Evolutionary conservation across 2,113 vertebrate genomes (phyloP).

Genomic region (Plecturocebus donacophilus): DNA sequence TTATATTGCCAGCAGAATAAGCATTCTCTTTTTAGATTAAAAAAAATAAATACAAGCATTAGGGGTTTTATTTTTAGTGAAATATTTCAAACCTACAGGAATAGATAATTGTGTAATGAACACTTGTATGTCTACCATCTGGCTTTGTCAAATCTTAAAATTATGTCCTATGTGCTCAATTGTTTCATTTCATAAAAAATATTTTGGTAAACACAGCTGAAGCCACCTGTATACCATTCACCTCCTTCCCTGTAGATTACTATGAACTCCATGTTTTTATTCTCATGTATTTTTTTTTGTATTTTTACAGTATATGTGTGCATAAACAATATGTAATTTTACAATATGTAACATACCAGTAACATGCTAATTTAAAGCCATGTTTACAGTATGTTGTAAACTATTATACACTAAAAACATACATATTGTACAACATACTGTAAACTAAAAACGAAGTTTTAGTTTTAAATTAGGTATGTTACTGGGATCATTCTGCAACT

Average conservation of each 20-base stretch:
- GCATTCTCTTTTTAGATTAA: not conserved
- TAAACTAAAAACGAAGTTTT: not conserved
- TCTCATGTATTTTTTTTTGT: not conserved
- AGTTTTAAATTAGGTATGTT: not conserved
- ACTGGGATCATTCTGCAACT: not conserved
- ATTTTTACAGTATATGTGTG: not conserved
- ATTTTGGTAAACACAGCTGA: not conserved
- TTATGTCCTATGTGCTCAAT: not conserved
- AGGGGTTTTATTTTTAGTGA: constrained; percentile 13
- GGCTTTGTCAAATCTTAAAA: not conserved
- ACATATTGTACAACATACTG: too few relatives aligned
- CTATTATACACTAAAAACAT: too few relatives aligned
- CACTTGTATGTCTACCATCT: not conserved
- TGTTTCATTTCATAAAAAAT: not conserved
- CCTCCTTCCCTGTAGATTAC: not conserved
- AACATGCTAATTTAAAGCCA: too few relatives aligned
- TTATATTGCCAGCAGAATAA: not conserved
- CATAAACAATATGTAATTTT: not conserved
- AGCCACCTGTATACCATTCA: not conserved
- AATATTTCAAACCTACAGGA: constrained; percentile 25
- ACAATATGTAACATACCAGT: too few relatives aligned
- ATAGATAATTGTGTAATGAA: not conserved
- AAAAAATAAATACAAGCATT: not conserved
- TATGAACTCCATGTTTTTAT: not conserved
- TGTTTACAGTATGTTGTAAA: too few relatives aligned